Conservation (phyloP, 2,797 vertebrate species). For the Chiloscyllium punctatum region DNA sequence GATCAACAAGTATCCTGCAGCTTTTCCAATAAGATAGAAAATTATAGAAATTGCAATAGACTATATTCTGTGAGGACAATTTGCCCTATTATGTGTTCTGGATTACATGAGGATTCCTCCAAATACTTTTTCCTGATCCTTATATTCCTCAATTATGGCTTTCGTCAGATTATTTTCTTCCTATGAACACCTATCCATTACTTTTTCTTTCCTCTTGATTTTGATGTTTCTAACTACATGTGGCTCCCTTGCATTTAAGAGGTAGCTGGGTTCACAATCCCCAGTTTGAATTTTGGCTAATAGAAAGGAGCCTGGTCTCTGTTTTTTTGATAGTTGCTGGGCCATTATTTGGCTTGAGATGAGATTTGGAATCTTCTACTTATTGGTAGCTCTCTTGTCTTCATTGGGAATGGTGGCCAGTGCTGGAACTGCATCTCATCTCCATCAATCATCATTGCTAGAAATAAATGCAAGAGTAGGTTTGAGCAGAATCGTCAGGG, state of each 20-base stretch:
- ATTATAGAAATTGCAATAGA: background rate
- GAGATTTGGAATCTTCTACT: no score
- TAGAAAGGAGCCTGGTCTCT: no score
- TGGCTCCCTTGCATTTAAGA: background rate
- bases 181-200: background rate
- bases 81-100: background rate
- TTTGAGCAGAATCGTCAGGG: no score
- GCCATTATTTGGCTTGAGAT: no score
- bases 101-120: background rate
- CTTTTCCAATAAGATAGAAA: constrained; percentile 23
- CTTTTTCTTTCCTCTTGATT: background rate
- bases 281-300: no score
- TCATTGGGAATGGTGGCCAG: no score
- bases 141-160: background rate
- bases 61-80: background rate
- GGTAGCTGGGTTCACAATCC: no score
- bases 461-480: no score
- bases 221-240: background rate
- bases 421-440: no score
- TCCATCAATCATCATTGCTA: no score
- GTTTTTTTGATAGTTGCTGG: no score
- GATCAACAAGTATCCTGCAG: background rate
- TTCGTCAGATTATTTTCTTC: background rate
- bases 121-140: background rate
- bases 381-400: no score